Base-by-base conservation (phyloP, 2,113 vertebrate genomes). In the Nesoenas mayeri region DNA sequence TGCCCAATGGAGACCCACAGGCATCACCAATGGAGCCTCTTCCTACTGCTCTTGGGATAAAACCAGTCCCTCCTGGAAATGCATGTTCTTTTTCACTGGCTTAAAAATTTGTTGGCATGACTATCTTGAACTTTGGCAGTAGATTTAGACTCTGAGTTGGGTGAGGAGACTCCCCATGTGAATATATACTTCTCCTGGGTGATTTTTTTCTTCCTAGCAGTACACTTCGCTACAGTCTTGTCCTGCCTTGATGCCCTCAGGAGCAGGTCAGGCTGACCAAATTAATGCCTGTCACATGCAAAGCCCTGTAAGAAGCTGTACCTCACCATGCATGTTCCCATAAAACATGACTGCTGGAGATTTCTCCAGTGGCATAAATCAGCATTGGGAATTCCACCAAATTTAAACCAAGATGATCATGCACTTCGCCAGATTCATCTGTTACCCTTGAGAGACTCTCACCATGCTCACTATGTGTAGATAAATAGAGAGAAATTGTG, bases 381-480 rank as follows among this genome's bases (percentile, higher is more conserved):
- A 72, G 53, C 36, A 80, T 18, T 38, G 28, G 14, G 25, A 57
- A 83, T 83, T 66, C 50, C 60, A 77, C 32, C 21, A 74, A 89
- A 85, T 54, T 19, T 17, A 22, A 62, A 72, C 31, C 25, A 38
- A 18, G 29, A 71, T 22, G 21, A 6, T 70, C n/a, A 36, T 1
- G 0, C 12, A 25, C 24, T 82, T 93, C 3, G 1, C 31, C 61
- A 58, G 48, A 75, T 85, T 71, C 42, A 22, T 34, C 26, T 78
- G 16, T 25, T 47, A 10, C 20, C 25, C 53, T 26, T 74, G 40
- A 79, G 58, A 66, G 1, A 21, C 32, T 14, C 12, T 9, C 44
- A 50, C 8, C 4, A 3, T 42, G 15, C 10, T 79, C 26, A 28
- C 44, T 42, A 4, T 0, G 0, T 18, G 44, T 31, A 61, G n/a